A percentile compares a stretch with the other conserved stretches of the same genome.
Evolutionary conservation across 2,797 vertebrate genomes (phyloP).

Genomic region (Sebastes alutus): DNA sequence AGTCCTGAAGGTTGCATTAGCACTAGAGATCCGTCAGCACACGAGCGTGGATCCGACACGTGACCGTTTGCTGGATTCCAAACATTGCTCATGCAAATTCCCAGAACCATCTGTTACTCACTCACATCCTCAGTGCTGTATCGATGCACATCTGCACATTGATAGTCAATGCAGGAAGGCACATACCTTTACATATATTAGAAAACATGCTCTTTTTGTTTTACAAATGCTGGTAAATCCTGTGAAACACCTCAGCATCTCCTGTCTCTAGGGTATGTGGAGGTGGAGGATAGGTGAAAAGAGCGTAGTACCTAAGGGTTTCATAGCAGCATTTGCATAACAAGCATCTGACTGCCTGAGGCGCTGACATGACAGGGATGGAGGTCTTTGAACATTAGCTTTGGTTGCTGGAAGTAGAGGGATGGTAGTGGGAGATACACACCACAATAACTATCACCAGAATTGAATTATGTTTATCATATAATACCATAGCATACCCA

Average conservation of each 20-base stretch:
- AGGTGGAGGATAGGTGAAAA: slow-evolving; percentile 18
- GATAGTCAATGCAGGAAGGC: not conserved
- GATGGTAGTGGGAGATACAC: not conserved
- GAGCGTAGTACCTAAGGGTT: slow-evolving; percentile 27
- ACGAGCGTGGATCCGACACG: not conserved
- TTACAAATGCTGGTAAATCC: slow-evolving; percentile 12
- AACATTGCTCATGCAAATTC: slow-evolving; percentile 29
- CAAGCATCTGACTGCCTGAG: slow-evolving; percentile 23
- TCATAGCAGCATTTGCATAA: slow-evolving; percentile 47
- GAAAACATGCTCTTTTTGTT: slow-evolving; percentile 1
- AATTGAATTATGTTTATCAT: not conserved
- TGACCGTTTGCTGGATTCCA: slow-evolving; percentile 4
- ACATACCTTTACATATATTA: not conserved
- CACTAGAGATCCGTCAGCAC: slow-evolving; percentile 13
- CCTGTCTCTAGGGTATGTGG: slow-evolving; percentile 1
- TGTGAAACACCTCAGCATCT: slow-evolving; percentile 11
- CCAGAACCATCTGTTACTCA: not conserved
- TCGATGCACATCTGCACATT: not conserved
- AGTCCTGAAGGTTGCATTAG: slow-evolving; percentile 38
- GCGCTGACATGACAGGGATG: slow-evolving; percentile 5
- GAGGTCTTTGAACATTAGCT: slow-evolving; percentile 30
- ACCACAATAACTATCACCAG: not conserved
- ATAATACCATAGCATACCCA: not conserved
- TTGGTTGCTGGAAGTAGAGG: not conserved
- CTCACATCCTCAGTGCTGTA: not conserved